Evolutionary conservation across 37 sponge, comb jelly and placozoan genomes (phyloP).

Genomic region (Ianthella basta): DNA sequence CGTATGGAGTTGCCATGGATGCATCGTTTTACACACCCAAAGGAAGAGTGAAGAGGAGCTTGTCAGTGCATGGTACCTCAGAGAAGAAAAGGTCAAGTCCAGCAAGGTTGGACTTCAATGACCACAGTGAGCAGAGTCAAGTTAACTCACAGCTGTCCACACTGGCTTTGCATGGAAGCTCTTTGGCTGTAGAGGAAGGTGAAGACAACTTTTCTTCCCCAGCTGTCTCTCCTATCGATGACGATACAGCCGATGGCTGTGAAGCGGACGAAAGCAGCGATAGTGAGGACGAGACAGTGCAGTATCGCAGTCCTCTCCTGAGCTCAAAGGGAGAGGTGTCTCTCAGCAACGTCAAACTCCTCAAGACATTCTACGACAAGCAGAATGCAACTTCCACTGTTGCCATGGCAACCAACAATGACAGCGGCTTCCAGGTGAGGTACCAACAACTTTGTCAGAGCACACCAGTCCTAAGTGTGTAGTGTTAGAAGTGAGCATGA

Average conservation of each 20-base stretch:
- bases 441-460: no score
- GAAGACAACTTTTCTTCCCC: background rate
- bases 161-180: background rate
- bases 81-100: background rate
- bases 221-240: background rate
- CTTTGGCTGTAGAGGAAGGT: background rate
- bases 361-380: constrained; percentile 31
- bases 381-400: background rate
- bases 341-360: background rate
- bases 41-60: background rate
- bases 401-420: constrained; percentile 11
- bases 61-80: background rate
- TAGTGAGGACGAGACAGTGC: background rate
- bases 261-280: constrained; percentile 26
- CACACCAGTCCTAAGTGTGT: no score
- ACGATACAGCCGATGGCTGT: background rate
- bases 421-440: constrained; percentile 33
- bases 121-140: background rate
- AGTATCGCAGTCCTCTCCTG: background rate
- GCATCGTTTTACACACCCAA: background rate
- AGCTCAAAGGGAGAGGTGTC: background rate
- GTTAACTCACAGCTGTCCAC: background rate
- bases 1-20: background rate
- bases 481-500: no score
- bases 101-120: background rate